Conservation (phyloP, 2,113 vertebrate genomes). For the Cervus canadensis region DNA sequence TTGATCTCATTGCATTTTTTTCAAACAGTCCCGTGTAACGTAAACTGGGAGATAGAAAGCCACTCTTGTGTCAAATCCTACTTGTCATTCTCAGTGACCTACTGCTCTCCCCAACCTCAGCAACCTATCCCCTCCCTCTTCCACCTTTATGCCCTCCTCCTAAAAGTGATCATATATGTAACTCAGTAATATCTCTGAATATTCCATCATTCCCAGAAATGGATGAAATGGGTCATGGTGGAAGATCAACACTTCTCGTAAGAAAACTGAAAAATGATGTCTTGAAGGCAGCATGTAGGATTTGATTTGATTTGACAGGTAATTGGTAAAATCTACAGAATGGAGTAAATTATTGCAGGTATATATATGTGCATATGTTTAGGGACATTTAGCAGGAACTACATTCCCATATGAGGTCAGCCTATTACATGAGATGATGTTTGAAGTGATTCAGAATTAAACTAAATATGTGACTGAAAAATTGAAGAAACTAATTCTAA, state of each 20-base stretch:
- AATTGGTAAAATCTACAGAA: neutral
- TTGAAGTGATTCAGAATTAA: neutral
- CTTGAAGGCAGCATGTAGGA: neutral
- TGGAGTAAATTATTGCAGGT: neutral
- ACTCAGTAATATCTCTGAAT: neutral
- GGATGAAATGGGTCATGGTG: neutral
- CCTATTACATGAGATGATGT: neutral
- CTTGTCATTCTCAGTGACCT: neutral
- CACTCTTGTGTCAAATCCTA: neutral
- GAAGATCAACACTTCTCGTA: neutral
- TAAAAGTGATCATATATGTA: neutral
- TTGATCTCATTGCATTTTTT: neutral
- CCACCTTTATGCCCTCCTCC: neutral
- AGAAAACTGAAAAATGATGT: neutral
- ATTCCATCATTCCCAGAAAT: neutral
- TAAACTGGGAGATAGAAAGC: neutral
- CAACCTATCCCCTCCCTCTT: neutral
- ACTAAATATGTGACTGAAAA: neutral
- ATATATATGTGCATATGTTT: neutral
- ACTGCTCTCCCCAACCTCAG: neutral
- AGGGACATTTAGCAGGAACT: neutral
- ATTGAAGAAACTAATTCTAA: neutral
- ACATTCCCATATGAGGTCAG: neutral
- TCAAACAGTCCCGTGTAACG: neutral
- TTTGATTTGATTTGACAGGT: neutral